Conservation (phyloP, 2,888 invertebrate genomes). For the Drosophila affinis region DNA sequence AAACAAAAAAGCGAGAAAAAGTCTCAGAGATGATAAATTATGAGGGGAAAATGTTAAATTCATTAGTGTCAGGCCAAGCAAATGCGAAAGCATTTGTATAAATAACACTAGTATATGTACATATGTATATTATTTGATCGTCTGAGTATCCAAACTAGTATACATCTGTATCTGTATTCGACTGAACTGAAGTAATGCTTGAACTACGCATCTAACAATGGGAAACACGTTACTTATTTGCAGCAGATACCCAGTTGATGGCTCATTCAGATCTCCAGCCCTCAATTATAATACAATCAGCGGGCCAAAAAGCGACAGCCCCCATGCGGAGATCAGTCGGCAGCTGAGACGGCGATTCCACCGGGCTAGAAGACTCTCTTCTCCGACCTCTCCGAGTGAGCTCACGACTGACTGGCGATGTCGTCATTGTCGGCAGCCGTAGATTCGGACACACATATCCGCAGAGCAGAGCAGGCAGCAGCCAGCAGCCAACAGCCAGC, state of each 20-base stretch:
- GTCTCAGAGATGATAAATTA: constrained; percentile 27
- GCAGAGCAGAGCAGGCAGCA: constrained; percentile 16
- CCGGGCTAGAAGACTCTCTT: constrained; percentile 2
- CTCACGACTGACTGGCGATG: constrained; percentile 38
- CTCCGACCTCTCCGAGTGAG: constrained; percentile 26
- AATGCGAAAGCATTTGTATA: constrained; percentile 55
- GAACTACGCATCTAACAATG: constrained; percentile 3
- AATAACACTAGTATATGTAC: constrained; percentile 42
- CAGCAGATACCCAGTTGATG: too few relatives aligned
- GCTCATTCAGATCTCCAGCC: neutral
- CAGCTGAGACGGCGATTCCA: constrained; percentile 13
- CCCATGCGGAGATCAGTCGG: constrained; percentile 2
- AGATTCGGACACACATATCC: constrained; percentile 23
- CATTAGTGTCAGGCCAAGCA: constrained; percentile 56
- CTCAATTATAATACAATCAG: neutral
- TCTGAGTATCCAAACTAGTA: constrained; percentile 1
- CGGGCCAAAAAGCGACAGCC: neutral
- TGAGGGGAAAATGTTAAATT: constrained; percentile 35
- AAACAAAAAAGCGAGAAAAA: constrained; percentile 10
- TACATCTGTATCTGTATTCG: neutral
- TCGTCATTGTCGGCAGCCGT: constrained; percentile 44
- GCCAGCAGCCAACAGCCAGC: constrained; percentile 50
- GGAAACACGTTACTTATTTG: neutral
- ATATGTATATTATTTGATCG: neutral
- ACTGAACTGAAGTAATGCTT: constrained; percentile 1